phyloP scores from a whole-genome alignment of 2,113 vertebrate species.

The Boulengeromyrus knoepffleri region DNA sequence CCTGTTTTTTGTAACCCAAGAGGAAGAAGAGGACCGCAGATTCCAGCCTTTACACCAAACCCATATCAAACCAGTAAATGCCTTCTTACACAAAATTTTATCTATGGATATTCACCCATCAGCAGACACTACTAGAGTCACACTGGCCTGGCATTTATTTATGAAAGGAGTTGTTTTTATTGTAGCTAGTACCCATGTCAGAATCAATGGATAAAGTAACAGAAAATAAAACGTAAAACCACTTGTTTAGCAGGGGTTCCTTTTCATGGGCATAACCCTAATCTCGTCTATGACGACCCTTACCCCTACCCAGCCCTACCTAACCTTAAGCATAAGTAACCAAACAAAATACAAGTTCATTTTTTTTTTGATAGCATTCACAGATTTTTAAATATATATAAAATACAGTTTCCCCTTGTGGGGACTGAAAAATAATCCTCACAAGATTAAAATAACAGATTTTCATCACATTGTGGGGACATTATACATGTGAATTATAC shows the following conservation, averaged over 20 bases:
- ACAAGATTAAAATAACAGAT: not conserved
- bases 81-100: not conserved
- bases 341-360: not conserved
- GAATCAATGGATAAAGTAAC: not conserved
- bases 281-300: not conserved
- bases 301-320: not conserved
- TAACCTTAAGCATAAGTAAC: not conserved
- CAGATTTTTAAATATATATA: not conserved
- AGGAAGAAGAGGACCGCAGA: not conserved
- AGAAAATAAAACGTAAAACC: not conserved
- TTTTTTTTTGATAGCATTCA: not conserved
- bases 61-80: not conserved
- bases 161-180: not conserved
- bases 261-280: not conserved
- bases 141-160: not conserved
- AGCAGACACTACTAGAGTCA: not conserved
- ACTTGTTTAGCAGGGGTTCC: not conserved
- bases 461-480: not conserved
- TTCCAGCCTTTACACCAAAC: not conserved
- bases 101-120: not conserved
- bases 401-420: not conserved
- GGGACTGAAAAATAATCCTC: not conserved
- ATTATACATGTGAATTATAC: too few relatives aligned
- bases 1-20: not conserved
- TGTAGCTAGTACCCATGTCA: not conserved